Evolutionary conservation across 2,888 invertebrate species (phyloP).

Genomic region (Ptilodon capucinus): DNA sequence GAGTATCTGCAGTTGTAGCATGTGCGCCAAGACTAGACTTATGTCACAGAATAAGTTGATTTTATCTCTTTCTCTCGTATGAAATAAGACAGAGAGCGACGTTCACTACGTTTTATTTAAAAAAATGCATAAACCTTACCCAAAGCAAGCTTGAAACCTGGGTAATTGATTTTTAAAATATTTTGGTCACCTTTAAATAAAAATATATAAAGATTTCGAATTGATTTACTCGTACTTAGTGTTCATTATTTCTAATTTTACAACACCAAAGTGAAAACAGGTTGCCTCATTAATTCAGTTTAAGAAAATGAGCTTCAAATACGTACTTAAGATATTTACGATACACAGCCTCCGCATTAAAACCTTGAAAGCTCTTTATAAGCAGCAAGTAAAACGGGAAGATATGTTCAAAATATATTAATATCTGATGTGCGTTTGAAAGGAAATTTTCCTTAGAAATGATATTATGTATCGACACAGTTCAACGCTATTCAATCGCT

Average conservation of each 20-base stretch:
- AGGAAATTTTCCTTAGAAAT: neutral
- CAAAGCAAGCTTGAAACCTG: no score
- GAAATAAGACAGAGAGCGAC: no score
- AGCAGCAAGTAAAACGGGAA: neutral
- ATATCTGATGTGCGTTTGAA: conserved; percentile 17
- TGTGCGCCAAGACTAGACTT: no score
- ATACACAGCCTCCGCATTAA: neutral
- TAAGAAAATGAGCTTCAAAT: neutral
- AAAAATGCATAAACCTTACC: no score
- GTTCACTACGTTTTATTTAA: no score
- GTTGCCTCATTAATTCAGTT: conserved; percentile 15
- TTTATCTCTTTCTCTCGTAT: no score
- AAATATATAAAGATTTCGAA: neutral
- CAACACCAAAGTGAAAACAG: neutral
- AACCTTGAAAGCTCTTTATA: neutral
- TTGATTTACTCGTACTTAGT: neutral
- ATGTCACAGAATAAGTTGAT: no score
- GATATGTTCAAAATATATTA: neutral
- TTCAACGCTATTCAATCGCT: no score
- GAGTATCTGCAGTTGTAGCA: no score
- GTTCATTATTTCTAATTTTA: neutral
- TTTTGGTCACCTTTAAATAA: no score
- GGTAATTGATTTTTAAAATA: no score
- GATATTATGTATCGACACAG: neutral
- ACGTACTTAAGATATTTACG: neutral